phyloP scores from a whole-genome alignment of 2,888 invertebrate species.

The Polydrusus cervinus region DNA sequence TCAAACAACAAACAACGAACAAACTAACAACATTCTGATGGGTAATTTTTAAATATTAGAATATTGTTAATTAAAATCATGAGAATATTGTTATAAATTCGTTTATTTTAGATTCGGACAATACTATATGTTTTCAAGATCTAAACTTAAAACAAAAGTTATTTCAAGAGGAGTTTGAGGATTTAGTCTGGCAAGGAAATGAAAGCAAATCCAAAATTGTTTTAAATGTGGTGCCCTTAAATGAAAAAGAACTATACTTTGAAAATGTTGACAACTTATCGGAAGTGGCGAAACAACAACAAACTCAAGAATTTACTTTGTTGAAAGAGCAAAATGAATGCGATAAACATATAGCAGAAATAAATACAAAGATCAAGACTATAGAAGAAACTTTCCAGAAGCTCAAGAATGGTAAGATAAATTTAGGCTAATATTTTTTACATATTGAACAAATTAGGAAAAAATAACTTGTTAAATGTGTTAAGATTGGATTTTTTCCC shows the following conservation, averaged over 20 bases:
- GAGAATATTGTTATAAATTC: neutral
- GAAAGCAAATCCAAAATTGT: neutral
- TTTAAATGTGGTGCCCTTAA: neutral
- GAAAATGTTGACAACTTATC: neutral
- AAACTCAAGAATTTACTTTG: neutral
- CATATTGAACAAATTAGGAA: no score
- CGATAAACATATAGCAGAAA: slow-evolving; percentile 13
- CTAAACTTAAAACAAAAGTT: slow-evolving; percentile 15
- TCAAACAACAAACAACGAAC: no score
- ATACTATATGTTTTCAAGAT: slow-evolving; percentile 1
- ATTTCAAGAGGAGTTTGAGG: slow-evolving; percentile 10
- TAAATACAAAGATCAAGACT: slow-evolving; percentile 24
- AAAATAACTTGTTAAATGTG: no score
- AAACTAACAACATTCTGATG: no score
- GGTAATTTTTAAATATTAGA: neutral
- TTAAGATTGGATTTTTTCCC: no score
- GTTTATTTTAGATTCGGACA: slow-evolving; percentile 20
- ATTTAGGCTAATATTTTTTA: no score
- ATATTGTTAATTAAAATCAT: neutral
- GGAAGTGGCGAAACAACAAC: neutral
- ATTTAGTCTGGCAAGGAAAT: neutral
- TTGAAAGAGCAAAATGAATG: slow-evolving; percentile 9
- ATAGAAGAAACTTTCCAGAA: slow-evolving; percentile 16
- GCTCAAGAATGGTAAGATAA: slow-evolving; percentile 35
- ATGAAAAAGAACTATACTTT: neutral